These are phyloP conservation scores for Caenorhabditis angaria DNA, from an alignment of 2,888 invertebrate species.

Conservation along the genomic window DNA sequence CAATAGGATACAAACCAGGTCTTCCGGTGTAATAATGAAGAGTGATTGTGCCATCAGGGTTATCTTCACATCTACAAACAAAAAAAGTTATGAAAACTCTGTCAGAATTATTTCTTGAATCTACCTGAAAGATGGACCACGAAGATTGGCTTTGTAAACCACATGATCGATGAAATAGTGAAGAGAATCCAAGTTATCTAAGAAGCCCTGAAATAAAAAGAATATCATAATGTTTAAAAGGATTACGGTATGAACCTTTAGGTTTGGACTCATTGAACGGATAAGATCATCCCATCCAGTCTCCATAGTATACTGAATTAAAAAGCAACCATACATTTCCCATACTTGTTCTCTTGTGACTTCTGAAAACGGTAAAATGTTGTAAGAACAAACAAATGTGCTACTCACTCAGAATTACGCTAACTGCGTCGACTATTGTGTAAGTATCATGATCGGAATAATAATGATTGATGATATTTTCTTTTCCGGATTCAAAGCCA, in stretches of 20 bases:
- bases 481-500: constrained; percentile 71
- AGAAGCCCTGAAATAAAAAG: constrained; percentile 83
- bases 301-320: constrained; percentile 71
- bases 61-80: constrained; percentile 80
- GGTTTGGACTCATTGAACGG: constrained; percentile 66
- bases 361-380: constrained; percentile 46
- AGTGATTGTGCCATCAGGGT: constrained; percentile 87
- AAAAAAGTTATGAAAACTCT: not conserved
- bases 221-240: too few species aligned
- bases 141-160: constrained; percentile 70
- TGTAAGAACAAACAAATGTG: not conserved
- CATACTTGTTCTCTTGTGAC: constrained; percentile 68
- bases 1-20: constrained; percentile 90
- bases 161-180: constrained; percentile 76
- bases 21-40: constrained; percentile 95
- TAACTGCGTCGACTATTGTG: constrained; percentile 65
- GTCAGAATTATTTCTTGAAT: constrained; percentile 71
- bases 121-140: constrained; percentile 75
- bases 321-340: constrained; percentile 70
- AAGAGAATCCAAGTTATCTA: constrained; percentile 94
- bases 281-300: constrained; percentile 70
- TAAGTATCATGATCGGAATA: constrained; percentile 70
- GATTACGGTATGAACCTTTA: constrained; percentile 62
- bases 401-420: constrained; percentile 59
- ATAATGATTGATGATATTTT: constrained; percentile 70